Percentiles rank a stretch among this genome's conserved stretches.
phyloP scores from a whole-genome alignment of 2,888 invertebrate genomes.

The Himalopsyche anomala region DNA sequence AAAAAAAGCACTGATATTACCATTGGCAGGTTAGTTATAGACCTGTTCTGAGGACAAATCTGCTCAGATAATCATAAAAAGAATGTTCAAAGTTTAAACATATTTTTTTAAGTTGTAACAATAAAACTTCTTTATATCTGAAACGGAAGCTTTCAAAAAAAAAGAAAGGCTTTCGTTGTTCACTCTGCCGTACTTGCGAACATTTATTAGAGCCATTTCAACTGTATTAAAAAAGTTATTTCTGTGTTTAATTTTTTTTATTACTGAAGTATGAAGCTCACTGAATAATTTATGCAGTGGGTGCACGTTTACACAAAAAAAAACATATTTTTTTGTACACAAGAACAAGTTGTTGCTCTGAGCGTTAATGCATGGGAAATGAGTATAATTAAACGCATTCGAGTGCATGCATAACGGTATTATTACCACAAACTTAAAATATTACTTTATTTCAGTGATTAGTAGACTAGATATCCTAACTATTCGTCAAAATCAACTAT shows the following conservation, averaged over 20 bases:
- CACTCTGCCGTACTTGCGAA: background rate
- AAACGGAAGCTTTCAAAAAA: background rate
- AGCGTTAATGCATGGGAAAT: background rate
- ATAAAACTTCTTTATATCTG: background rate
- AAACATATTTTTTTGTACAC: background rate
- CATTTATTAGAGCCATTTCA: slow-evolving; percentile 12
- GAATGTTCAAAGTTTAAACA: too few species aligned
- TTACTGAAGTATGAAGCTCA: background rate
- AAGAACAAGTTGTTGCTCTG: background rate
- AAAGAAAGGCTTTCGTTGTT: background rate
- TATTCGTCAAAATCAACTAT: too few species aligned
- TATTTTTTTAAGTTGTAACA: too few species aligned
- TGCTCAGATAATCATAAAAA: too few species aligned
- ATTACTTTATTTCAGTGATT: too few species aligned
- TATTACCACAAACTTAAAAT: too few species aligned
- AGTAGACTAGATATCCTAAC: too few species aligned
- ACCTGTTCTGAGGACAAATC: too few species aligned
- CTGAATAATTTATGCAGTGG: slow-evolving; percentile 1
- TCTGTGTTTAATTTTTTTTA: slow-evolving; percentile 6
- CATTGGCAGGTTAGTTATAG: too few species aligned
- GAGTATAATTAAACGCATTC: background rate
- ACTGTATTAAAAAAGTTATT: slow-evolving; percentile 8
- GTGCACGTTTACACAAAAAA: background rate
- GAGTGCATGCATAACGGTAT: too few species aligned
- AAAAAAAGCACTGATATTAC: too few species aligned